Base-by-base conservation (phyloP, 2,113 vertebrate genomes). In the Bufo gargarizans region DNA sequence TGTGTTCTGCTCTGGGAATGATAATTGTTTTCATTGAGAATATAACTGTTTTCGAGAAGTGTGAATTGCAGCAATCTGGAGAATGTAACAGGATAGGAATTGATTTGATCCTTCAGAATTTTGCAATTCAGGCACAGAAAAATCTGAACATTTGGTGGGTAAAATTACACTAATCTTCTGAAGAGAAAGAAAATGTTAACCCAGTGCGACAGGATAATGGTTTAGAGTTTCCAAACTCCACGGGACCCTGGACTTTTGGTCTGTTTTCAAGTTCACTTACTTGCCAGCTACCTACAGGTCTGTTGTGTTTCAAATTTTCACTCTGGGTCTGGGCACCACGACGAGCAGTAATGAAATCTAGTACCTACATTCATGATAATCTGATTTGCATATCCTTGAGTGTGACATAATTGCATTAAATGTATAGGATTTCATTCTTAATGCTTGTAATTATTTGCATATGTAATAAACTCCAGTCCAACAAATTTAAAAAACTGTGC, bases 351-450 rank as follows among this genome's bases (percentile, higher is more conserved):
- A 88, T 82, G 53, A 82, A 82, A 49, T 65, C 67, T 58, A 50
- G 33, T 43, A 61, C 79, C 79, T 76, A 63, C 53, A 84, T 22
- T 83, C 56, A 76, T 65, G 56, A 50, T 88, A 77, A 88, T 84
- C 55, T 65, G 69, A 83, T 88, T 88, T 84, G 71, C 69, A 88
- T 88, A 84, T 88, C 87, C 84, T 0, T 59, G n/a, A 76, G 87
- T 47, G 55, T 22, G 33, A 83, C 59, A 33, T 77, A 83, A 88
- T 83, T 77, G 58, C 56, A 83, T 83, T 87, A 80, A 80, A 80
- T 56, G 86, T 87, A 87, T 86, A 80, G 16, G 47, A 56, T 79
- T 87, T 87, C 77, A 19, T 67, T 53, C 74, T 67, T 78, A 79
- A 86, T 86, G 45, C 53, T 58, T 82, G 55, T 82, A 76, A 82